Evolutionary conservation across 2,113 vertebrate species (phyloP).

Genomic region (Astur gentilis): DNA sequence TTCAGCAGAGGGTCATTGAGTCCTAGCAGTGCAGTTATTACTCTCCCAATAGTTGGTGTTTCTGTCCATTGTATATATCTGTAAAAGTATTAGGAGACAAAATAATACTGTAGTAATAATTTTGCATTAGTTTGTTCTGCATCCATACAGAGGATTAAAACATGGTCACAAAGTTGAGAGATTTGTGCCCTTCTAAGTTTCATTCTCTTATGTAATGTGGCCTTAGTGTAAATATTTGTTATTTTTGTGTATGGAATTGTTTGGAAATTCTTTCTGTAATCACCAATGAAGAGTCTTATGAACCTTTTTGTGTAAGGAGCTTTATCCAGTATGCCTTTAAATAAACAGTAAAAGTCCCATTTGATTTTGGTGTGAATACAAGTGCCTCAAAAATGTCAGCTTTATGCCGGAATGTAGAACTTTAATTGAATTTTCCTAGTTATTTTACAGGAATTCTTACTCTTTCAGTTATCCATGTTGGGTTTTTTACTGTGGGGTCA

Average conservation of each 20-base stretch:
- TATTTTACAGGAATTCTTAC: neutral
- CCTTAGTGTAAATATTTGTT: neutral
- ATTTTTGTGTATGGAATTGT: neutral
- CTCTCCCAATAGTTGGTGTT: neutral
- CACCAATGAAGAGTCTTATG: neutral
- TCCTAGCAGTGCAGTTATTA: neutral
- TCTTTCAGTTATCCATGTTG: neutral
- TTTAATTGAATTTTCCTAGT: neutral
- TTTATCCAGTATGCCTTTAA: neutral
- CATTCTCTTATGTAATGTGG: neutral
- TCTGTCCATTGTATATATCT: neutral
- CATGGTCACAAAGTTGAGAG: neutral
- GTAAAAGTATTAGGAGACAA: neutral
- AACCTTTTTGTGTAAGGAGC: neutral
- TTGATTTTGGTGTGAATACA: neutral
- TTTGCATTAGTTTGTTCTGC: neutral
- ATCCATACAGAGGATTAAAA: neutral
- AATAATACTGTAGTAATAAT: neutral
- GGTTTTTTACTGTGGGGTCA: neutral
- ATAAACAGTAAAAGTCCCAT: neutral
- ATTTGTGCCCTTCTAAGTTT: neutral
- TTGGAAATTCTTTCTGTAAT: neutral
- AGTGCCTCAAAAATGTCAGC: neutral
- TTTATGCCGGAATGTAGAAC: neutral
- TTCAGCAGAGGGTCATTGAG: neutral